phyloP scores from a whole-genome alignment of 2,888 invertebrate species.

The Rambutsinella grinnellia region DNA sequence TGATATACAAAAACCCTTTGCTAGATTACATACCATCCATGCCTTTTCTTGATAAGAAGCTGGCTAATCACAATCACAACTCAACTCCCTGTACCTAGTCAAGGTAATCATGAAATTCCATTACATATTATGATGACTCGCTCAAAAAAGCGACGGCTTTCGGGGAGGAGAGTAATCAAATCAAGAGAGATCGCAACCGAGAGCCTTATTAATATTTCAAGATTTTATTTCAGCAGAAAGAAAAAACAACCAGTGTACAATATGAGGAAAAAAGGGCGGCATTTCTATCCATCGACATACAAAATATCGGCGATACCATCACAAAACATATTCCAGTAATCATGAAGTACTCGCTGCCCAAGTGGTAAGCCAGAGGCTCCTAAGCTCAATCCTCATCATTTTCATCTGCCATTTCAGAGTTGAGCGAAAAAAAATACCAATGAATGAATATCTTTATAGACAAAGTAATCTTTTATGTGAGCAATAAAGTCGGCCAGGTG shows the following conservation, averaged over 20 bases:
- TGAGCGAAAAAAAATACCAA: background rate
- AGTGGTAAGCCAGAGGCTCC: background rate
- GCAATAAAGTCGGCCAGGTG: background rate
- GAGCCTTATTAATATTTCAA: constrained; percentile 56
- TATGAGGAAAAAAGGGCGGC: constrained; percentile 51
- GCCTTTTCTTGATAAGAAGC: too few species aligned
- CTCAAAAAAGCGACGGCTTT: constrained; percentile 58
- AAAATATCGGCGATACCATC: constrained; percentile 31
- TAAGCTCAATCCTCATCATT: background rate
- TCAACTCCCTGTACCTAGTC: constrained; percentile 38
- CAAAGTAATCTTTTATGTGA: background rate
- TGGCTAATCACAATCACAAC: too few species aligned
- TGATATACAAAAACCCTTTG: constrained; percentile 1
- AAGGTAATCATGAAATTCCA: constrained; percentile 58
- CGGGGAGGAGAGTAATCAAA: constrained; percentile 57
- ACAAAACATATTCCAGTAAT: background rate
- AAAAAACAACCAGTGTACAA: constrained; percentile 24
- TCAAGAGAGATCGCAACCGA: constrained; percentile 50
- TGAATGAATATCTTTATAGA: background rate
- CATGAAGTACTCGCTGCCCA: too few species aligned
- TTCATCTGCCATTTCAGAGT: background rate
- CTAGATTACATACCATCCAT: constrained; percentile 29
- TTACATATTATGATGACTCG: constrained; percentile 52
- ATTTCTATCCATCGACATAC: constrained; percentile 22
- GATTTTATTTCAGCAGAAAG: constrained; percentile 47